Base-by-base conservation (phyloP, 2,888 invertebrate genomes). In the Eilema caniola region DNA sequence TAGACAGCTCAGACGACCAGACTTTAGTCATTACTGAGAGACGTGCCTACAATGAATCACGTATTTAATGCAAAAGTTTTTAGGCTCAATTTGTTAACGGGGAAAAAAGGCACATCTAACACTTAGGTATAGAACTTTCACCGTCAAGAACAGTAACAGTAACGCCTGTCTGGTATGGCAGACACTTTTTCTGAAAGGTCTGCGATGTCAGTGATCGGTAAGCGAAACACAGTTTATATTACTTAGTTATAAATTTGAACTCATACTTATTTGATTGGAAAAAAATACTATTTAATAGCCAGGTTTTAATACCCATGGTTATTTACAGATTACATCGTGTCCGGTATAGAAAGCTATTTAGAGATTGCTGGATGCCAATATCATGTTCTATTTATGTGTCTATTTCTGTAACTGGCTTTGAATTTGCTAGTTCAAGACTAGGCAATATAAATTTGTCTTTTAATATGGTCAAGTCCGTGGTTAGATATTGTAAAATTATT, bases 1-100 rank as follows among this genome's bases (percentile, higher is more conserved):
- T 88, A 86, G 91, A 91, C 92, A 89, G 88, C 71, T 83, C 81
- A 85, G 86, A 88, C 86, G 80, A 70, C 80, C 85, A 86, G 86
- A 86, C 85, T 80, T 72, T 79, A 77, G 59, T 53, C 67, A 73
- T 75, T 70, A 78, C 71, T 59, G 23, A 70, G 20, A 69, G 28
- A 70, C 67, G 61, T n/a, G 8, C 53, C 20, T 25, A 37, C 60
- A 76, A 61, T 70, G 56, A 76, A 72, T 73, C 68, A 66, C 28
- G 57, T 53, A 62, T 24, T 73, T 69, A 70, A 28, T 64, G 28
- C 33, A 7, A 47, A 47, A 53, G 70, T 24, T 62, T 73, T 73
- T 69, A 61, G 66, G 67, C 66, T 63, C 67, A 79, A 68, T 79
- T 77, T 64, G 67, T 41, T 72, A 60, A 71, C 66, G 62, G 24